Base-by-base conservation (phyloP, 2,113 vertebrate genomes). In the Mola mola region DNA sequence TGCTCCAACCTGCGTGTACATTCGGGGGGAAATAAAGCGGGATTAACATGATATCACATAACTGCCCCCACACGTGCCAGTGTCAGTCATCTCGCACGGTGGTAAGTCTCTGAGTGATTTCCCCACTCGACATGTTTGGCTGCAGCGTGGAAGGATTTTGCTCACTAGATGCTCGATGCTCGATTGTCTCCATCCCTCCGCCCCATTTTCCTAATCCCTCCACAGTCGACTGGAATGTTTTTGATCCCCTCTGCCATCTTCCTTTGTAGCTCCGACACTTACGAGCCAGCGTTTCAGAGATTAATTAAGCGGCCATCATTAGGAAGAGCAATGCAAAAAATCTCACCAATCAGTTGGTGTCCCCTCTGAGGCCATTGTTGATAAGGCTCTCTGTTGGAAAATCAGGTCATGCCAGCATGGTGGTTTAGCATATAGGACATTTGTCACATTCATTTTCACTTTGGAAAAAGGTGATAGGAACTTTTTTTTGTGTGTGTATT, bases 271-370 rank as follows among this genome's bases (percentile, higher is more conserved):
- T 63, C 21, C 34, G 29, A 46, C 43, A 48, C 63, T 58, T 48
- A 33, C 61, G 48, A 55, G 57, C 49, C 64, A 0, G 33, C 29
- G 1, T 65, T 77, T 65, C 53, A 63, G 53, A 60, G 72, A 81
- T 84, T 80, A 85, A 86, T 87, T 82, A 84, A 77, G 75, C 20
- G 15, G 15, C 76, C 61, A 50, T 74, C 59, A 70, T 75, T 69
- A 72, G 48, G 76, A 79, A 81, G 64, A 43, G 66, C 51, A 31
- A 65, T 2, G 21, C 43, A 62, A 52, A 59, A 75, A 58, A 55
- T 76, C 49, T 52, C 55, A 70, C 63, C 84, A 88, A 84, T 87
- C 87, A 90, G 71, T 64, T 38, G 24, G 60, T 47, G 28, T 71
- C 66, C 77, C 80, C 78, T 84, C 65, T 29, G 78, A 85, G 77